Conservation (phyloP, 2,888 invertebrate species). For the Rhagonycha fulva region DNA sequence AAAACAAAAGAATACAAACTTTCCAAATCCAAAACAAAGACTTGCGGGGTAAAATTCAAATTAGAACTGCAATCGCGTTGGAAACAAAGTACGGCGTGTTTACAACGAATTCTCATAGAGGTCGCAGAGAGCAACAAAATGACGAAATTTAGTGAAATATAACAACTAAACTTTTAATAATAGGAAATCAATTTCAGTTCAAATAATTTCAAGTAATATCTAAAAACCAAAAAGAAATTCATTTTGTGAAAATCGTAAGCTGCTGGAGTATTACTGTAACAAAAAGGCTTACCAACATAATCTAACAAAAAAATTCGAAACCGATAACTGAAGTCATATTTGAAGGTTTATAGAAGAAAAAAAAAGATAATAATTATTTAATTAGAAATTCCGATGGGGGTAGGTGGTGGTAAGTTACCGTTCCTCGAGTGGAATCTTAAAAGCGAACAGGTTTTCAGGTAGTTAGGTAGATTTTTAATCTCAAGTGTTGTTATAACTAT, state of each 20-base stretch:
- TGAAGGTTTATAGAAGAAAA: background rate
- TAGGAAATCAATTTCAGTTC: background rate
- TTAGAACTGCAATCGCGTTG: background rate
- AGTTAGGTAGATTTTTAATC: background rate
- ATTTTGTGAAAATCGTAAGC: background rate
- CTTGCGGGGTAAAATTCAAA: background rate
- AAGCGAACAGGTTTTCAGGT: background rate
- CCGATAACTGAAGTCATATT: background rate
- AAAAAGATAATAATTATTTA: background rate
- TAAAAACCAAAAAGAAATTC: background rate
- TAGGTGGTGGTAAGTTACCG: background rate
- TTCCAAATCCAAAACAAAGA: too few relatives aligned
- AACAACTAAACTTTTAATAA: background rate
- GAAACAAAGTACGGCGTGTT: background rate
- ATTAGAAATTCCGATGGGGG: background rate
- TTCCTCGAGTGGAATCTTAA: background rate
- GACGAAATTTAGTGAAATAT: background rate
- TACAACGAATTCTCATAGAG: background rate
- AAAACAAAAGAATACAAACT: background rate
- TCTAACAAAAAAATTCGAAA: background rate
- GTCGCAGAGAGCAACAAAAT: background rate
- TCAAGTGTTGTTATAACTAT: background rate
- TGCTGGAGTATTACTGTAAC: background rate
- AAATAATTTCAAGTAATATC: background rate
- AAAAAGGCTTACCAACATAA: background rate